Evolutionary conservation across 2,888 invertebrate genomes (phyloP), one percentile per base, ranked within the genome.

Genomic region (Drosophila pseudotalamancana): DNA sequence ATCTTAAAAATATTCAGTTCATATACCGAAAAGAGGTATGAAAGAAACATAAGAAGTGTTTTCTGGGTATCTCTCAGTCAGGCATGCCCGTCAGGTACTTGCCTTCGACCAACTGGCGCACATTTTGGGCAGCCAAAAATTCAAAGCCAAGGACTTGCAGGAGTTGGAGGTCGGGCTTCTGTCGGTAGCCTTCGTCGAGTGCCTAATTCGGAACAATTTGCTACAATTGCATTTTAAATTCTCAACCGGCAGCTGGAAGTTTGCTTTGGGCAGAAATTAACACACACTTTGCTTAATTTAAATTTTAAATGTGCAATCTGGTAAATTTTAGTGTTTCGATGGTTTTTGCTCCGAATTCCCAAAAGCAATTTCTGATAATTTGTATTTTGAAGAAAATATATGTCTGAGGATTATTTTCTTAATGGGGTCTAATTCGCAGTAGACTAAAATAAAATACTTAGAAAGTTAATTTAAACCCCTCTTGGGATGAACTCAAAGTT

Each of bases 171-270:
- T 12, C 31, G 16, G 32, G 3, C 23, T 11, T 14, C 40, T 49
- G 1, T 8, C 18, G n/a, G 19, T 35, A 21, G 11, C 43, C 60
- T 48, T 63, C 46, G 40, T 64, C n/a, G n/a, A n/a, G 49, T 39
- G 27, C 61, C 45, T 71, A 78, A 85, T 65, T 64, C 48, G 65
- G 49, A 42, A 6, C 60, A 85, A 72, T 86, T 85, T 69, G 59
- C 65, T 60, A 64, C 56, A 76, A 79, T 83, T 73, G 73, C 77
- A 66, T 66, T 83, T 83, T 48, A 62, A 86, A 70, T 66, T 85
- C 49, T 11, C 16, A 12, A 19, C 27, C 16, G 43, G 31, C 50
- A 48, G 31, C 48, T 39, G 45, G 16, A 32, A 37, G 12, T 8
- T 45, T 23, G 16, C 1, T 39, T 46, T 43, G 39, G 45, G 48